These are phyloP conservation scores for Calycopis cecrops DNA, from an alignment of 1,140 invertebrate genomes.

Conservation along the genomic window DNA sequence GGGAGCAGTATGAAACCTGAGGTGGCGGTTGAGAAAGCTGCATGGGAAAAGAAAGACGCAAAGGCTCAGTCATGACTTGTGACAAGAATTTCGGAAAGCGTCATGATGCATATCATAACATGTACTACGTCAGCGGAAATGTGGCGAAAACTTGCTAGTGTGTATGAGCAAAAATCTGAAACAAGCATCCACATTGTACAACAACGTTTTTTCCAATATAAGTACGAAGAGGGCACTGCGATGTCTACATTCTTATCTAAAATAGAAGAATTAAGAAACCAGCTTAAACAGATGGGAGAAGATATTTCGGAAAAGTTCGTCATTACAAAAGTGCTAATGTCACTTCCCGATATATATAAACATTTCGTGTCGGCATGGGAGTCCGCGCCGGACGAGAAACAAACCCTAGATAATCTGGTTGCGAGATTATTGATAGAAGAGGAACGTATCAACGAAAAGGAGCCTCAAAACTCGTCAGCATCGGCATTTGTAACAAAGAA, in stretches of 20 bases:
- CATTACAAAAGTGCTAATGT: constrained; percentile 15
- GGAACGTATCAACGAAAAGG: constrained; percentile 6
- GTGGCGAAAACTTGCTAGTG: constrained; percentile 12
- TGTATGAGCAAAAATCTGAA: constrained; percentile 49
- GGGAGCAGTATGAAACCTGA: constrained; percentile 20
- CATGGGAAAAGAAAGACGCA: constrained; percentile 25
- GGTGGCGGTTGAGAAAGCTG: constrained; percentile 3
- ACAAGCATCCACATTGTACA: no score
- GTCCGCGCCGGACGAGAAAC: constrained; percentile 1
- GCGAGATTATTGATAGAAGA: constrained; percentile 11
- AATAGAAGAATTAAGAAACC: constrained; percentile 4
- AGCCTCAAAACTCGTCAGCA: neutral
- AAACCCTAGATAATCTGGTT: neutral
- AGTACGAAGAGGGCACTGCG: constrained; percentile 19
- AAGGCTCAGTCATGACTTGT: constrained; percentile 33
- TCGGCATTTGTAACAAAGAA: constrained; percentile 1
- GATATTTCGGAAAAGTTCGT: no score
- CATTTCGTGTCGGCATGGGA: no score
- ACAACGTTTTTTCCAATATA: constrained; percentile 39
- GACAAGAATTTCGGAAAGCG: constrained; percentile 33
- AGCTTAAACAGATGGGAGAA: constrained; percentile 12
- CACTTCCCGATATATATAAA: constrained; percentile 3
- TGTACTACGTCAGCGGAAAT: constrained; percentile 42
- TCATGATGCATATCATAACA: constrained; percentile 42
- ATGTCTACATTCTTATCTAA: constrained; percentile 12